Evolutionary conservation across 2,113 vertebrate genomes (phyloP).

Genomic region (Petrocephalus microphthalmus): DNA sequence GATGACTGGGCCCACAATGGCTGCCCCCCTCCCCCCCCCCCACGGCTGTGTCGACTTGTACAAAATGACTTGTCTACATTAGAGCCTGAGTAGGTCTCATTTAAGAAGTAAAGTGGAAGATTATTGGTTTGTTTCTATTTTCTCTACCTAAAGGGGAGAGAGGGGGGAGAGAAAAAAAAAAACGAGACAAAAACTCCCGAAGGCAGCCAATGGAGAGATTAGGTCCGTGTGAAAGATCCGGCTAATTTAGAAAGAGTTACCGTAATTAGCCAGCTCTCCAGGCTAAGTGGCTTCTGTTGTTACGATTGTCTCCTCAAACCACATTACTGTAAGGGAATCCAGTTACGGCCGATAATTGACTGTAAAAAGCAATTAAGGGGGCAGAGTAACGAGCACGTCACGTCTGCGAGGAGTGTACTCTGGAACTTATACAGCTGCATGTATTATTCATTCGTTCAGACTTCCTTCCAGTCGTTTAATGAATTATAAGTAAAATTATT

Average conservation of each 20-base stretch:
- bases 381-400: conserved; percentile 66
- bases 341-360: conserved; percentile 72
- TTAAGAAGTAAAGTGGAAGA: conserved; percentile 74
- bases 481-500: neutral
- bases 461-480: neutral
- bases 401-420: conserved; percentile 25
- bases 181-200: conserved; percentile 40
- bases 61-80: conserved; percentile 67
- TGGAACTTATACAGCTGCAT: neutral
- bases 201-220: conserved; percentile 73
- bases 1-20: conserved; percentile 59
- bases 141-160: conserved; percentile 23
- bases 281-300: conserved; percentile 73
- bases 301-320: conserved; percentile 67
- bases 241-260: conserved; percentile 76
- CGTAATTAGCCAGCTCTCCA: conserved; percentile 91
- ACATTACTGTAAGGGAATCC: conserved; percentile 73
- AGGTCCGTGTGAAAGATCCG: conserved; percentile 89
- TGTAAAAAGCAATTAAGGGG: conserved; percentile 72
- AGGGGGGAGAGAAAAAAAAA: neutral
- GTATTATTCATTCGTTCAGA: neutral
- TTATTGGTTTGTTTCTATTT: conserved; percentile 85
- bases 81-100: conserved; percentile 65
- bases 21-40: conserved; percentile 56
- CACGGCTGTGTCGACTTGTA: conserved; percentile 59